Conservation (phyloP, 2,888 invertebrate species). For the Melikaiella ostensackeni region DNA sequence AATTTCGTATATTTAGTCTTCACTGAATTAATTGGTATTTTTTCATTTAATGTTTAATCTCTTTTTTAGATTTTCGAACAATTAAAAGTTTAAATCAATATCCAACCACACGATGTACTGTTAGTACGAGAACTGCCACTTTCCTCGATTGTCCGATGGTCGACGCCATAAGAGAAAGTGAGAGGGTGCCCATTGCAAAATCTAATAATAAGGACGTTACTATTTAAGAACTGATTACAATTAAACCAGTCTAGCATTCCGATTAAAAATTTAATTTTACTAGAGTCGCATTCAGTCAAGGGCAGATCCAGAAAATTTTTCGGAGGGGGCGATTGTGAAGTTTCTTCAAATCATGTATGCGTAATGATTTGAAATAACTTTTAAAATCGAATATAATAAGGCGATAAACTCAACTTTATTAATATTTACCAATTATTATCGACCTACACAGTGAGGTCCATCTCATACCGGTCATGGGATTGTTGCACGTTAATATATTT, state of each 20-base stretch:
- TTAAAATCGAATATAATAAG: too few relatives aligned
- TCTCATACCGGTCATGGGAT: too few relatives aligned
- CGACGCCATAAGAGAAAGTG: conserved; percentile 26
- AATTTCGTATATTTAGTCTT: not conserved
- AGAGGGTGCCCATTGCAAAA: conserved; percentile 20
- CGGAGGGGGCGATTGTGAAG: too few relatives aligned
- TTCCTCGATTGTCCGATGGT: conserved; percentile 11
- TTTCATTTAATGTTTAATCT: not conserved
- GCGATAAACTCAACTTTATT: too few relatives aligned
- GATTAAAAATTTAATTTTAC: not conserved
- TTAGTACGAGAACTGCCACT: conserved; percentile 15
- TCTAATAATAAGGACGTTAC: not conserved
- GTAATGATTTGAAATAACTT: too few relatives aligned
- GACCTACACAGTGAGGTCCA: too few relatives aligned
- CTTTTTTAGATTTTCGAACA: not conserved
- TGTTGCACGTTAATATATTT: too few relatives aligned
- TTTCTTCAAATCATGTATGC: too few relatives aligned
- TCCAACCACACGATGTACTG: conserved; percentile 1
- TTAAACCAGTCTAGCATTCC: not conserved
- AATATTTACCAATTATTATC: too few relatives aligned
- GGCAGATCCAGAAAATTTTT: too few relatives aligned
- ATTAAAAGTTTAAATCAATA: not conserved
- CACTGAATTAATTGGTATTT: not conserved
- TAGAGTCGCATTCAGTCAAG: too few relatives aligned
- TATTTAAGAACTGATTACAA: conserved; percentile 6